Base-by-base conservation (phyloP, 2,888 invertebrate species). In the Acronicta aceris region DNA sequence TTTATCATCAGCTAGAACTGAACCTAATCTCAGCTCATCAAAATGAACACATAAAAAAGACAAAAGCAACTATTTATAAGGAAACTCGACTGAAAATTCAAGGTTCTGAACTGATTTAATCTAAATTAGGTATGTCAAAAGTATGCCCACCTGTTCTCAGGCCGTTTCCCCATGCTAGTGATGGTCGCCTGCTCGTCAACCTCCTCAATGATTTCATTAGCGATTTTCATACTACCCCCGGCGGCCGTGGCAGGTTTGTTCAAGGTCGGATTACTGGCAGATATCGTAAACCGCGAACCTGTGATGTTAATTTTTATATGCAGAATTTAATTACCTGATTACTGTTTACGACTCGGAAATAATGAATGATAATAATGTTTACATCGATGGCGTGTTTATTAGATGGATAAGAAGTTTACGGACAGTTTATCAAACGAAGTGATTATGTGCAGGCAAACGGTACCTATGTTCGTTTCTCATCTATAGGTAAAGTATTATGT, bases 121-220 rank as follows among this genome's bases (percentile, higher is more conserved):
- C 4, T 41, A 33, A 51, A 52, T 38, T 33, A 43, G 36, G 13
- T 50, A 5, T 27, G 2, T 21, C 21, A 16, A 15, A 21, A 49
- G 17, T 30, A 50, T 16, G 55, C 12, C 49, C 6, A 95, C 94
- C 86, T 95, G 88, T 53, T 89, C 84, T 84, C 94, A 0, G 90
- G 95, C 87, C 82, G 94, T 89, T 79, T 89, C 40, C 96, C 96
- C 92, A 96, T 96, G 46, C 98, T 97, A 6, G 97, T 97, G 62
- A 97, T 96, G 10, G 98, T 98, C 80, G 96, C 95, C 87, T 98
- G 98, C 82, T 98, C 98, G 82, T 98, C 98, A 0, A 97, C 96
- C 88, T 97, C 96, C 83, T 97, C 97, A 65, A 97, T 97, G 15
- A 97, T 96, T 79, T 97, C 96, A 81, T 96, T 96, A 0, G 96